phyloP scores from a whole-genome alignment of 2,113 vertebrate genomes.

The Brachyhypopomus gauderio region DNA sequence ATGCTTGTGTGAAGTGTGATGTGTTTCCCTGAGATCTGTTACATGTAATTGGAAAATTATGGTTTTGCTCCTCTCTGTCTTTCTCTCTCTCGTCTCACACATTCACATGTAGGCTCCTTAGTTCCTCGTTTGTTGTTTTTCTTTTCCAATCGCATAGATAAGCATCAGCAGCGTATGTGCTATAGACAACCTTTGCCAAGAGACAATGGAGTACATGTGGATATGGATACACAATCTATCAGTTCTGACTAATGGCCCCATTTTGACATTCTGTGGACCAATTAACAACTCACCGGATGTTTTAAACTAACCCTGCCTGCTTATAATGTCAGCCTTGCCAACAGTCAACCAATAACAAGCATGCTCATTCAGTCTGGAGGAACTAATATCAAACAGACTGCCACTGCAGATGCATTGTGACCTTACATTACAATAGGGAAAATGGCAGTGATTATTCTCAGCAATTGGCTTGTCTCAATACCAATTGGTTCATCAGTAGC shows the following conservation, averaged over 20 bases:
- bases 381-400: conserved; percentile 48
- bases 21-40: no score
- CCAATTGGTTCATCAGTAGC: conserved; percentile 1
- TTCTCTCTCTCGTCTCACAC: not conserved
- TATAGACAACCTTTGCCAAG: conserved; percentile 17
- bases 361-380: conserved; percentile 34
- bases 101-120: not conserved
- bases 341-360: conserved; percentile 32
- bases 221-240: conserved; percentile 35
- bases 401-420: not conserved
- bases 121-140: no score
- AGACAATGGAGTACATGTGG: conserved; percentile 35
- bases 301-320: conserved; percentile 55
- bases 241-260: conserved; percentile 50
- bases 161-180: not conserved
- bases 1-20: no score
- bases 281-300: conserved; percentile 65
- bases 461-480: not conserved
- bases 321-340: conserved; percentile 57
- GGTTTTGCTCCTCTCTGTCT: not conserved
- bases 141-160: not conserved
- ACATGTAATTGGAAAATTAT: no score
- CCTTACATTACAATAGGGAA: conserved; percentile 12
- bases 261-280: conserved; percentile 59
- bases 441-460: conserved; percentile 14